Evolutionary conservation across 1,140 invertebrate species (phyloP).

Genomic region (Brachionus calyciflorus): DNA sequence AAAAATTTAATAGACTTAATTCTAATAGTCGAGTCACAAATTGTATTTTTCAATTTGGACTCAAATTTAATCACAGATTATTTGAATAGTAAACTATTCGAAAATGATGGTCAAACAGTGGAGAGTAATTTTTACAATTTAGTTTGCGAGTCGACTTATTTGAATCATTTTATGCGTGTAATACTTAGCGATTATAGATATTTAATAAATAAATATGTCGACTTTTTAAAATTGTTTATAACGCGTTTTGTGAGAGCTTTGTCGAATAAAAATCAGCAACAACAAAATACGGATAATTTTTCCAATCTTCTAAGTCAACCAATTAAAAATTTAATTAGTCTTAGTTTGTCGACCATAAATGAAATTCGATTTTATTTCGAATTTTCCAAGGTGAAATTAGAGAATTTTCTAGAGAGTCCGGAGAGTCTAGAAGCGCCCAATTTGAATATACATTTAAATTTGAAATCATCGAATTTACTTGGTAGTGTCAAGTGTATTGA

Average conservation of each 20-base stretch:
- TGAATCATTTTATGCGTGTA: neutral
- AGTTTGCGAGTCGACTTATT: neutral
- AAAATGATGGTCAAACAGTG: too few species aligned
- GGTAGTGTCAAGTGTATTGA: neutral
- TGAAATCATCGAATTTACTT: neutral
- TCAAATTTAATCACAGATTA: slow-evolving; percentile 3
- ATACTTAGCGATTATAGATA: slow-evolving; percentile 20
- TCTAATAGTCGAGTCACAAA: neutral
- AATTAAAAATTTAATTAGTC: neutral
- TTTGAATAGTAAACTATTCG: too few species aligned
- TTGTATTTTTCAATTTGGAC: neutral
- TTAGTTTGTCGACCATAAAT: neutral
- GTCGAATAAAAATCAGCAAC: neutral
- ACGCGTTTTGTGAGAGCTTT: neutral
- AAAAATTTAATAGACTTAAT: slow-evolving; percentile 6
- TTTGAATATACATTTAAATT: neutral
- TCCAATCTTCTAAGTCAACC: neutral
- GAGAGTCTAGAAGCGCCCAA: neutral
- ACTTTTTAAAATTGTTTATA: neutral
- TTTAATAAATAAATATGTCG: neutral
- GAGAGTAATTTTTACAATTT: neutral
- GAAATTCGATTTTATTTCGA: slow-evolving; percentile 39
- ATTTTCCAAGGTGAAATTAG: neutral
- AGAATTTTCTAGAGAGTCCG: neutral
- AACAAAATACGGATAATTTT: neutral